Evolutionary conservation across 2,113 vertebrate genomes (phyloP).

Genomic region (Propithecus coquereli): DNA sequence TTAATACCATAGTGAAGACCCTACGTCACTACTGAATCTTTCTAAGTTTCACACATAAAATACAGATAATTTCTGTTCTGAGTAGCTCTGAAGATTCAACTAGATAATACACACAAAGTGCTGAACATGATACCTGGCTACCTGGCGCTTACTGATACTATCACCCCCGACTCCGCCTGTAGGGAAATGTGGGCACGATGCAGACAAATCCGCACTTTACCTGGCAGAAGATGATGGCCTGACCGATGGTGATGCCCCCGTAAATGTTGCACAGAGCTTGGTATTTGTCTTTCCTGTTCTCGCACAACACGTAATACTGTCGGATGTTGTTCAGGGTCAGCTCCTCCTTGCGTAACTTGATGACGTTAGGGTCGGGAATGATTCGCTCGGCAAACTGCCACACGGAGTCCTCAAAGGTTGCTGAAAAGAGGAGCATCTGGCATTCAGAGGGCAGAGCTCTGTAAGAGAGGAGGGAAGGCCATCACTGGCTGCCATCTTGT

Average conservation of each 20-base stretch:
- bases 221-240: conserved; percentile 88
- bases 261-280: conserved; percentile 83
- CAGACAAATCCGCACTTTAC: conserved; percentile 25
- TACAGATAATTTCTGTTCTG: neutral
- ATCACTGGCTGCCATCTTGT: neutral
- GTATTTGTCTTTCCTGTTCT: conserved; percentile 74
- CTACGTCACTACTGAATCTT: neutral
- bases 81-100: neutral
- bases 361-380: conserved; percentile 81
- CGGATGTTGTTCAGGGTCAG: conserved; percentile 82
- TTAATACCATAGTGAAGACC: neutral
- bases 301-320: conserved; percentile 83
- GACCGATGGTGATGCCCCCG: conserved; percentile 80
- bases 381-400: conserved; percentile 78
- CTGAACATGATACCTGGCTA: neutral
- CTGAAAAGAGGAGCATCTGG: conserved; percentile 86
- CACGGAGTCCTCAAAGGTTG: conserved; percentile 82
- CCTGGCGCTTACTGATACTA: neutral
- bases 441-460: conserved; percentile 79
- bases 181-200: accelerated
- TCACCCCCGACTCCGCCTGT: accelerated
- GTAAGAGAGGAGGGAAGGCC: neutral
- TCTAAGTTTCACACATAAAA: neutral
- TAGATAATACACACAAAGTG: neutral
- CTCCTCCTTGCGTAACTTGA: conserved; percentile 83